Conservation (phyloP, 30 jellyfish, hydroid and myxozoan species). For the Chrysaora quinquecirrha region DNA sequence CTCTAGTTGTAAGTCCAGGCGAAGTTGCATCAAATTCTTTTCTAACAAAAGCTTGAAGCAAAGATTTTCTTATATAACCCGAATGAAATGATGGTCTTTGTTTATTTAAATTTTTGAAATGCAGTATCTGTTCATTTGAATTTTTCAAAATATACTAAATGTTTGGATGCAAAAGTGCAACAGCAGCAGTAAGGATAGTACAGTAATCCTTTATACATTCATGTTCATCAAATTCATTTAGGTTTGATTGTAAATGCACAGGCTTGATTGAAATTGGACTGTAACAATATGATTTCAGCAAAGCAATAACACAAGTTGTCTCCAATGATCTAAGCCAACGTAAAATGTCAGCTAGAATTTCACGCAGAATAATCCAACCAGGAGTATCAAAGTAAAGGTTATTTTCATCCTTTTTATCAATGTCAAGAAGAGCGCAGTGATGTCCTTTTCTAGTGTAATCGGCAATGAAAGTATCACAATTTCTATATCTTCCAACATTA, state of each 20-base stretch:
- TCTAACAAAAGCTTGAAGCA: not conserved
- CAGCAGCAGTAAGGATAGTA: slow-evolving; percentile 7
- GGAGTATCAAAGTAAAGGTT: too few relatives aligned
- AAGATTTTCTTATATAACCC: not conserved
- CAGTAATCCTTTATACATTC: not conserved
- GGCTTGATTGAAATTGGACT: not conserved
- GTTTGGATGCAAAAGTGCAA: slow-evolving; percentile 1
- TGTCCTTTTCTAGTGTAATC: not conserved
- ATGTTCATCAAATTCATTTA: not conserved
- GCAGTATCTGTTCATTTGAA: not conserved
- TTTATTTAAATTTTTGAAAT: not conserved
- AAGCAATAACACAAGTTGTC: not conserved
- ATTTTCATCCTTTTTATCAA: not conserved
- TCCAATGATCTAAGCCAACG: not conserved
- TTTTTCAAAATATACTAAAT: not conserved
- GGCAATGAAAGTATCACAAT: not conserved
- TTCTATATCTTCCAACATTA: not conserved
- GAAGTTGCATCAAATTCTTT: not conserved
- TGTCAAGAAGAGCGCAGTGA: not conserved
- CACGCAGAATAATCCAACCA: not conserved
- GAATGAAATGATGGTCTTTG: not conserved
- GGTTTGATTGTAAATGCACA: not conserved
- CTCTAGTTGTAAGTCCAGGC: not conserved
- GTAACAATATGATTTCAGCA: not conserved
- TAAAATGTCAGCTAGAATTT: not conserved